phyloP scores from a whole-genome alignment of 2,888 invertebrate species.

The Torymus tubicola region DNA sequence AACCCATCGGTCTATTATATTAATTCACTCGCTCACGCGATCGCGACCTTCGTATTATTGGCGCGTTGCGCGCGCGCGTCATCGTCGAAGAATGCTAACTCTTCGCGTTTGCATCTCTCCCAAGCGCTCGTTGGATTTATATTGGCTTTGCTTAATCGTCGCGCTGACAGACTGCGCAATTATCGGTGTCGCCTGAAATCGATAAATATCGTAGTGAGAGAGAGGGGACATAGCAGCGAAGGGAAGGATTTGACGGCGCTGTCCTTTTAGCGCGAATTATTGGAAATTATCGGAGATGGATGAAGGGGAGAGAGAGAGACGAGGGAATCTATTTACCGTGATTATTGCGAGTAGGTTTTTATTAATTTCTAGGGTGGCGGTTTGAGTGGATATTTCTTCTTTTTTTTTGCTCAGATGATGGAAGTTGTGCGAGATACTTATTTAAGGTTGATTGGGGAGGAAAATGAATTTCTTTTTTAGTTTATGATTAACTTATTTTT shows the following conservation, averaged over 20 bases:
- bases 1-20: background rate
- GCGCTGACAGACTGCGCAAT: slow-evolving; percentile 20
- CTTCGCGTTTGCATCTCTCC: too few relatives aligned
- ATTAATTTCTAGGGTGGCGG: slow-evolving; percentile 1
- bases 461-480: too few relatives aligned
- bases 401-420: too few relatives aligned
- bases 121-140: slow-evolving; percentile 5
- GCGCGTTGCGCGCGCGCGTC: too few relatives aligned
- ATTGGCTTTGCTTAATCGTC: slow-evolving; percentile 14
- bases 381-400: too few relatives aligned
- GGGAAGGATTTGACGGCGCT: slow-evolving; percentile 29
- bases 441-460: too few relatives aligned
- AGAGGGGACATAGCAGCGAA: background rate
- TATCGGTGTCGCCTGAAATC: slow-evolving; percentile 33
- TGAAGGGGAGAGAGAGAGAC: background rate
- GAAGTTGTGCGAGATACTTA: too few relatives aligned
- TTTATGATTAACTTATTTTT: too few relatives aligned
- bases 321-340: background rate
- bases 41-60: too few relatives aligned
- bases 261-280: slow-evolving; percentile 29
- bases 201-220: slow-evolving; percentile 17
- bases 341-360: background rate
- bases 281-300: slow-evolving; percentile 12
- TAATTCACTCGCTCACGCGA: background rate
- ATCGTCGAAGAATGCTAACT: too few relatives aligned